Base-by-base conservation (phyloP, 2,113 vertebrate species). In the Eublepharis macularius region DNA sequence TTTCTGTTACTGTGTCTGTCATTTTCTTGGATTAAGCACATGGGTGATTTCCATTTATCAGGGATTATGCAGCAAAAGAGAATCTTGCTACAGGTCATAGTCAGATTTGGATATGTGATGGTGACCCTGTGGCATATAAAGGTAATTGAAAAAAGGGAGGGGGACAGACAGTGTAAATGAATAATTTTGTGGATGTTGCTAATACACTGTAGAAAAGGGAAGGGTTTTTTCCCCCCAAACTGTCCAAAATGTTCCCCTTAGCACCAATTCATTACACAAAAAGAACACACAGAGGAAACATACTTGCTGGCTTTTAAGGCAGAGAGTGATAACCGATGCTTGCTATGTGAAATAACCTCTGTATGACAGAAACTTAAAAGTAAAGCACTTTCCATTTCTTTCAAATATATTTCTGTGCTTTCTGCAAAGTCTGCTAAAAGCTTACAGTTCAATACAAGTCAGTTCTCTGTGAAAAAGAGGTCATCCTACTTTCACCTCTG, bases 401-500 rank as follows among this genome's bases (percentile, higher is more conserved):
- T 92, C 78, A 87, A 88, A 84, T 83, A 45, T 72, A 83, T 69
- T 79, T 65, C 41, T 91, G 90, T 94, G 89, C 92, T 94, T 94
- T 86, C 87, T 43, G 90, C 66, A 45, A 82, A 80, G 75, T 92
- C 84, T 81, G 14, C 87, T 94, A 85, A 93, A 95, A 94, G 70
- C 82, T 93, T 92, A 47, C 10, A 90, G 91, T 87, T 87, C 90
- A 93, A 75, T 88, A 86, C 72, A 85, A 86, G 79, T 89, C 88
- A 87, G 81, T 80, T 87, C 84, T 89, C 92, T 73, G 87, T 87
- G 88, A 89, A 21, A 81, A 68, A 93, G 94, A 95, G 92, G 94
- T 95, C 91, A 91, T 87, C 57, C 77, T 79, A 36, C 39, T 34
- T 66, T 93, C 80, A 90, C 88, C 80, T 57, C 49, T n/a, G 14